Evolutionary conservation across 2,888 invertebrate genomes (phyloP), one percentile per base, ranked within the genome.

Genomic region (Diachrysia chrysitis): DNA sequence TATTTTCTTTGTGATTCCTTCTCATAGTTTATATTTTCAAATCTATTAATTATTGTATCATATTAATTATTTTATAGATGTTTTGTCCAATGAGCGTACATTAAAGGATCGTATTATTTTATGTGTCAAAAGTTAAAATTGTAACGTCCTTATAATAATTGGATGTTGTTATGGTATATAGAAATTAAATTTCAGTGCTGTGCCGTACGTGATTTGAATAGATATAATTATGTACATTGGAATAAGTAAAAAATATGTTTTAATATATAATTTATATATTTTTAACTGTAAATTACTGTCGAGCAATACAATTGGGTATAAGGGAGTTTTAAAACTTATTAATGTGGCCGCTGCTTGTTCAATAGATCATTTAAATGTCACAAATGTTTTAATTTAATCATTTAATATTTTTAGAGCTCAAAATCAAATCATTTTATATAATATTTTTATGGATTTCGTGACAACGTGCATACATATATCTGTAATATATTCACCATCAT

Each of bases 121-220:
- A 69, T 70, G 73, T 78, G 78, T 70, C 70, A 69, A 81, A 71
- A 65, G 55, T 67, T 56, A 59, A 60, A 66, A 62, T 55, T 65
- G 55, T 72, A 57, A 72, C 76, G 69, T 76, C 79, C 76, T 55
- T 69, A 16, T 64, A 55, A 48, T 67, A 25, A 60, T 78, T 66
- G 69, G 67, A 73, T 78, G 71, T 67, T 63, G 29, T 55, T 69
- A 74, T 63, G 65, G 58, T 76, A 69, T 71, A 63, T 74, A 81
- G 79, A 81, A 78, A 78, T 82, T 64, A 82, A 83, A 80, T 78
- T 81, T 77, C 83, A 79, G 82, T 80, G 80, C 81, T 83, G 82
- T 84, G 85, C 79, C 77, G 81, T 78, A 73, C 75, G 82, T 81
- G 76, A 82, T 79, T 83, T 83, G 76, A 75, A 76, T 78, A 81